These are phyloP conservation scores for Drosophila parvula DNA, from an alignment of 1,140 invertebrate genomes.

Conservation along the genomic window DNA sequence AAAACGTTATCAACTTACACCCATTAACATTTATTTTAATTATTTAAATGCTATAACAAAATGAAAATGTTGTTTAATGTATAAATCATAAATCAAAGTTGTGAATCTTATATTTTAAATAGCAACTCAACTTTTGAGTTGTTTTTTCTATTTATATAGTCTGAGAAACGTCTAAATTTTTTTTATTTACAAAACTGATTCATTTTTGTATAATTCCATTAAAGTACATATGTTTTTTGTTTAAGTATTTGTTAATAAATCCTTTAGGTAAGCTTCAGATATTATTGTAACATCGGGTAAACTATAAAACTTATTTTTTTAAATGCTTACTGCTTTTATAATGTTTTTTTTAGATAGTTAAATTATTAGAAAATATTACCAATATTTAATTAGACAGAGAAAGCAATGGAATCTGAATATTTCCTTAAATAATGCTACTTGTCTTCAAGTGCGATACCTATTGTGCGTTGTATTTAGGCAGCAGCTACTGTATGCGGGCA, in stretches of 20 bases:
- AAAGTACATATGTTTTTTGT: no score
- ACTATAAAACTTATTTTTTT: background rate
- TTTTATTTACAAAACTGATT: background rate
- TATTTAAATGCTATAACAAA: background rate
- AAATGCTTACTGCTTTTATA: background rate
- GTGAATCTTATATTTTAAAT: no score
- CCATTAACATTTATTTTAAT: slow-evolving; percentile 8
- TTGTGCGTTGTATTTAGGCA: slow-evolving; percentile 19
- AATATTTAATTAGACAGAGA: no score
- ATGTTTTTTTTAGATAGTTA: background rate
- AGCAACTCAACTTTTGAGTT: background rate
- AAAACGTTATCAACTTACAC: background rate
- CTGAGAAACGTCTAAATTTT: background rate
- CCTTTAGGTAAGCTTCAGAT: background rate
- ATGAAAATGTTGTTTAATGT: background rate
- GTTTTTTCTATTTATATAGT: no score
- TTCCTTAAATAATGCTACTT: background rate
- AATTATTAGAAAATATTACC: no score
- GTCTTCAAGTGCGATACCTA: background rate
- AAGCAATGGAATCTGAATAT: no score
- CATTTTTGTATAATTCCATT: background rate
- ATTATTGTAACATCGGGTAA: background rate
- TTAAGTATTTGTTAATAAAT: background rate
- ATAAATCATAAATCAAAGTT: background rate
- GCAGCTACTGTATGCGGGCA: slow-evolving; percentile 55